phyloP scores from a whole-genome alignment of 1,140 invertebrate genomes.

The Drosophila busckii region DNA sequence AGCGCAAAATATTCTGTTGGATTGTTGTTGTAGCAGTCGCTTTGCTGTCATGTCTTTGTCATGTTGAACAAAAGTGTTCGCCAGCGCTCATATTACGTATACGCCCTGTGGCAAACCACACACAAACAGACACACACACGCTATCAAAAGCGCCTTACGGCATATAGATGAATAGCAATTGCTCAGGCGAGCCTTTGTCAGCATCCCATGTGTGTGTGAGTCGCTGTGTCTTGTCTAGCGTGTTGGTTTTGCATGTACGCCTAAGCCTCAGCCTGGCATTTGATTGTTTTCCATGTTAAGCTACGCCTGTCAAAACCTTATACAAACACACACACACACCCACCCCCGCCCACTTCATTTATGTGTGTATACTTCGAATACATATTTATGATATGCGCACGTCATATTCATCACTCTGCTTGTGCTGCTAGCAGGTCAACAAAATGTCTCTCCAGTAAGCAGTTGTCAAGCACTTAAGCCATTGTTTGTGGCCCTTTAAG shows the following conservation, averaged over 20 bases:
- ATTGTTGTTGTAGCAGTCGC: conserved; percentile 8
- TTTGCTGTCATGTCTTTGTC: conserved; percentile 71
- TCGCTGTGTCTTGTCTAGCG: conserved; percentile 9
- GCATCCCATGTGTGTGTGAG: conserved; percentile 6
- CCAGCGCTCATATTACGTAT: conserved; percentile 51
- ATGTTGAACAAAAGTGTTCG: conserved; percentile 68
- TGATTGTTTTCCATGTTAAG: conserved; percentile 62
- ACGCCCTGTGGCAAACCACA: conserved; percentile 38
- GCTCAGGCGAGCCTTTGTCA: conserved; percentile 67
- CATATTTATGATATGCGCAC: conserved; percentile 41
- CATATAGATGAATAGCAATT: conserved; percentile 54
- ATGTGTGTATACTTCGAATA: conserved; percentile 29
- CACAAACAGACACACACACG: conserved; percentile 29
- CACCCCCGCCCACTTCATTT: conserved; percentile 41
- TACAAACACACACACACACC: conserved; percentile 45
- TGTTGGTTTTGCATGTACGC: conserved; percentile 35
- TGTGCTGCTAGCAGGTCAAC: conserved; percentile 49
- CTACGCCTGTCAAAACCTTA: conserved; percentile 10
- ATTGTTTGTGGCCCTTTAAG: conserved; percentile 23
- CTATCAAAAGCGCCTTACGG: conserved; percentile 52
- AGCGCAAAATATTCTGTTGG: conserved; percentile 42
- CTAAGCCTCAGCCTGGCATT: conserved; percentile 45
- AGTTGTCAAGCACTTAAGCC: conserved; percentile 8
- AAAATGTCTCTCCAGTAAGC: conserved; percentile 38
- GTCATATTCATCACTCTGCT: conserved; percentile 7